phyloP scores from a whole-genome alignment of 2,113 vertebrate genomes.

The Chaetodon trifascialis region DNA sequence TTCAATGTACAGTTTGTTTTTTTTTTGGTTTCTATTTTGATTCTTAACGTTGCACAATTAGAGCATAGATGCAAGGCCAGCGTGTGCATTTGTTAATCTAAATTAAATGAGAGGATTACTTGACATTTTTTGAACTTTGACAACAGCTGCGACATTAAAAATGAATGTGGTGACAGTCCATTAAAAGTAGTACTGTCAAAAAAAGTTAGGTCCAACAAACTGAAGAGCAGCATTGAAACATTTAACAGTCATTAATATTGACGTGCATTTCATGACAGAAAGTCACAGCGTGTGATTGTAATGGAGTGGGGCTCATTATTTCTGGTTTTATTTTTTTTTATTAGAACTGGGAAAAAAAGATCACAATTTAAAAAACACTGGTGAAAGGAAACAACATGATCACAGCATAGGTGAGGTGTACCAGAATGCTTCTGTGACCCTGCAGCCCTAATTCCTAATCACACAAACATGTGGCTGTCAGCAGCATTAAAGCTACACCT shows the following conservation, averaged over 20 bases:
- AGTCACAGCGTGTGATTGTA: neutral
- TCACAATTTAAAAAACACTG: neutral
- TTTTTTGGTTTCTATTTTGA: neutral
- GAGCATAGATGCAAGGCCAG: neutral
- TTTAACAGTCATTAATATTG: conserved; percentile 41
- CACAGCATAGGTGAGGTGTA: neutral
- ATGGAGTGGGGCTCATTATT: neutral
- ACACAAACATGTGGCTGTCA: neutral
- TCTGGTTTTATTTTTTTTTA: neutral
- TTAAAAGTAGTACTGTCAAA: conserved; percentile 50
- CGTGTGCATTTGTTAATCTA: neutral
- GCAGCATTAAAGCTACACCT: neutral
- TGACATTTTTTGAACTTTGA: conserved; percentile 29
- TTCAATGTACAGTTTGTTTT: too few species aligned
- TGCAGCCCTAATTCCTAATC: neutral
- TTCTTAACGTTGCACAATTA: neutral
- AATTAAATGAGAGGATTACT: conserved; percentile 13
- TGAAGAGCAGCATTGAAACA: conserved; percentile 27
- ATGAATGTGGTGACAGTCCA: conserved; percentile 27
- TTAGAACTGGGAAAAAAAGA: neutral
- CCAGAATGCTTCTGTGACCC: neutral
- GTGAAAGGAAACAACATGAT: conserved; percentile 4
- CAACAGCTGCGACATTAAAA: conserved; percentile 57
- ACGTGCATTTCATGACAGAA: conserved; percentile 3
- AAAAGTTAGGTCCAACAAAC: conserved; percentile 18